These are phyloP conservation scores for Branchipolynoe longqiensis DNA, from an alignment of 2,888 invertebrate species.

Conservation along the genomic window DNA sequence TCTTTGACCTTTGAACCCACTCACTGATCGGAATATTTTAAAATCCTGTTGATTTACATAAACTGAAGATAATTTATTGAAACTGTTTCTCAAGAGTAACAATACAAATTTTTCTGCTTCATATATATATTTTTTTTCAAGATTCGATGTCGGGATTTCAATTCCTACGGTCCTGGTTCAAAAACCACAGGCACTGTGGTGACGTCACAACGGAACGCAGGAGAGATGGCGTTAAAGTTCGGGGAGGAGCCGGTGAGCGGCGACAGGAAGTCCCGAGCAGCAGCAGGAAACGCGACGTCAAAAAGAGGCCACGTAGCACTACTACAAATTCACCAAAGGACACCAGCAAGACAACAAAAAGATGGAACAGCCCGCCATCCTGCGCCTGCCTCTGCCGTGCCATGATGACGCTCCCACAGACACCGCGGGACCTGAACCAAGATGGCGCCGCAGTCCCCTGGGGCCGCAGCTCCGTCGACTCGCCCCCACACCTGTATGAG, in stretches of 20 bases:
- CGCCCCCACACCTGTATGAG: conserved; percentile 35
- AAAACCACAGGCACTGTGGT: background rate
- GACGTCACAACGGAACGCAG: conserved; percentile 27
- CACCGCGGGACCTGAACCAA: conserved; percentile 21
- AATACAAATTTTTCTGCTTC: background rate
- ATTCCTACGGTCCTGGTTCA: background rate
- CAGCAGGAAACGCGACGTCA: background rate
- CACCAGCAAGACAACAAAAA: no score
- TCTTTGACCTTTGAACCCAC: no score
- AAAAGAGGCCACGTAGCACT: background rate
- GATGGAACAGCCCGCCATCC: background rate
- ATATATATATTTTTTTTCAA: background rate
- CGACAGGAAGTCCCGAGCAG: no score
- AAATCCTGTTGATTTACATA: no score
- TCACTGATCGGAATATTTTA: no score
- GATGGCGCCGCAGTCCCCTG: background rate
- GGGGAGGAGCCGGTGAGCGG: no score
- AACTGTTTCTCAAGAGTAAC: no score
- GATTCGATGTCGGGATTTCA: conserved; percentile 12
- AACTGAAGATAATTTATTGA: no score
- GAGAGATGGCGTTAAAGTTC: no score
- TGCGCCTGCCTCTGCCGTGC: conserved; percentile 21
- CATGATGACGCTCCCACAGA: conserved; percentile 39
- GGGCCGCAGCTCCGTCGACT: conserved; percentile 24
- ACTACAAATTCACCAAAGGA: no score